A percentile compares a stretch with the other conserved stretches of the same genome.
These are phyloP conservation scores for Calliopsis andreniformis DNA, from an alignment of 1,140 invertebrate genomes.

Conservation along the genomic window DNA sequence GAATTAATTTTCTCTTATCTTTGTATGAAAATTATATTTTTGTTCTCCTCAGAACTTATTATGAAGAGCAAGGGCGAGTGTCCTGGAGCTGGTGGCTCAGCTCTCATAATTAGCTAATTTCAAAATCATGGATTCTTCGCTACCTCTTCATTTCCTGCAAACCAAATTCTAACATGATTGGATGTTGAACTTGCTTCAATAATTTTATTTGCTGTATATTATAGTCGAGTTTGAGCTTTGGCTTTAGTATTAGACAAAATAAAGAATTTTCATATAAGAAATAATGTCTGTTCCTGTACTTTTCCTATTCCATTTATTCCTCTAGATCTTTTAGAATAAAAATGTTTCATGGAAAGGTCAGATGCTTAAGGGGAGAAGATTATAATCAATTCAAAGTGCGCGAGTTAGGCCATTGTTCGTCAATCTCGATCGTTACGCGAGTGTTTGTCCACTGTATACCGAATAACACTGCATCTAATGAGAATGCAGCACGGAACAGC, in stretches of 20 bases:
- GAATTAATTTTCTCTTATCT: no score
- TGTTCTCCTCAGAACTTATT: slow-evolving; percentile 64
- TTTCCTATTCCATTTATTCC: not conserved
- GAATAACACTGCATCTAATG: slow-evolving; percentile 29
- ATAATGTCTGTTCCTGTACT: not conserved
- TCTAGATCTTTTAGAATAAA: no score
- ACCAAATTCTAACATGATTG: not conserved
- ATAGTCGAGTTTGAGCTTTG: not conserved
- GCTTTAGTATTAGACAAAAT: not conserved
- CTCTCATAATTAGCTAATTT: slow-evolving; percentile 65
- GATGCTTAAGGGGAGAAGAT: not conserved
- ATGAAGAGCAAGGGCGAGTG: slow-evolving; percentile 75
- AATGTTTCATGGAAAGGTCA: not conserved
- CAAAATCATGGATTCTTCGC: no score
- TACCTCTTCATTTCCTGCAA: not conserved
- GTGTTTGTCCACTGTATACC: slow-evolving; percentile 33
- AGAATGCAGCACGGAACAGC: slow-evolving; percentile 28
- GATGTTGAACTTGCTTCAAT: not conserved
- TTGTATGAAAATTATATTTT: no score
- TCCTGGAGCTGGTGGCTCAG: slow-evolving; percentile 69
- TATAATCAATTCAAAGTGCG: not conserved
- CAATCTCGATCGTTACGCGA: slow-evolving; percentile 69
- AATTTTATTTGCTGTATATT: not conserved
- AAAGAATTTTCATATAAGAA: not conserved
- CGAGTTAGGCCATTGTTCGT: slow-evolving; percentile 64